Evolutionary conservation across 1,140 invertebrate genomes (phyloP).

Genomic region (Drosophila pectinifera): DNA sequence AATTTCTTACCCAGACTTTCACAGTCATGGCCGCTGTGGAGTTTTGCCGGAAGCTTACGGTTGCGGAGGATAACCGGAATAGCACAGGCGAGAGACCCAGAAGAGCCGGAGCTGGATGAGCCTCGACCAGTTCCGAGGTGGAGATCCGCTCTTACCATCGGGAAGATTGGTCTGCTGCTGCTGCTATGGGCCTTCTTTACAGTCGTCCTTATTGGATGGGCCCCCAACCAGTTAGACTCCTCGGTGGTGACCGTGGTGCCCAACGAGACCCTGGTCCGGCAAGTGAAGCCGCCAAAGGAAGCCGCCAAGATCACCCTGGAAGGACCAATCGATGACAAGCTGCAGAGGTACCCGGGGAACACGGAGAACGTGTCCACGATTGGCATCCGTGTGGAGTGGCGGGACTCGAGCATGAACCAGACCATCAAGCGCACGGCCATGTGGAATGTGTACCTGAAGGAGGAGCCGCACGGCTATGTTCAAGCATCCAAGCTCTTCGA

Average conservation of each 20-base stretch:
- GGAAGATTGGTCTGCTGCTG: not conserved
- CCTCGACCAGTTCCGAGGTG: not conserved
- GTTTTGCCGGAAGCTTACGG: constrained; percentile 1
- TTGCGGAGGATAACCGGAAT: not conserved
- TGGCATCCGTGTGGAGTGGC: not conserved
- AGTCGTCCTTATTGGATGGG: not conserved
- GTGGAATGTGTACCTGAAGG: constrained; percentile 12
- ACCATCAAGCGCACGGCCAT: not conserved
- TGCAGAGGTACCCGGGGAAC: not conserved
- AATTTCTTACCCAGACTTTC: not conserved
- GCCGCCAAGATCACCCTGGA: not conserved
- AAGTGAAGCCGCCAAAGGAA: not conserved
- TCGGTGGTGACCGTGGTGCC: not conserved
- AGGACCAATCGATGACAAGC: not conserved
- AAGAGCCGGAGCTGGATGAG: too few species aligned
- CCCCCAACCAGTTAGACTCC: not conserved
- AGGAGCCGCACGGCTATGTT: not conserved
- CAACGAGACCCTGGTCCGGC: not conserved
- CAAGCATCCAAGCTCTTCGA: not conserved
- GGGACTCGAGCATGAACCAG: not conserved
- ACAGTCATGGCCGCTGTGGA: constrained; percentile 7
- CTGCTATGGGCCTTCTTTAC: not conserved
- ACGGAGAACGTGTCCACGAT: not conserved
- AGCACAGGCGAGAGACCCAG: too few species aligned
- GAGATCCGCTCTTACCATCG: not conserved